Evolutionary conservation across 2,888 invertebrate species (phyloP).

Genomic region (Caenorhabditis sp.): DNA sequence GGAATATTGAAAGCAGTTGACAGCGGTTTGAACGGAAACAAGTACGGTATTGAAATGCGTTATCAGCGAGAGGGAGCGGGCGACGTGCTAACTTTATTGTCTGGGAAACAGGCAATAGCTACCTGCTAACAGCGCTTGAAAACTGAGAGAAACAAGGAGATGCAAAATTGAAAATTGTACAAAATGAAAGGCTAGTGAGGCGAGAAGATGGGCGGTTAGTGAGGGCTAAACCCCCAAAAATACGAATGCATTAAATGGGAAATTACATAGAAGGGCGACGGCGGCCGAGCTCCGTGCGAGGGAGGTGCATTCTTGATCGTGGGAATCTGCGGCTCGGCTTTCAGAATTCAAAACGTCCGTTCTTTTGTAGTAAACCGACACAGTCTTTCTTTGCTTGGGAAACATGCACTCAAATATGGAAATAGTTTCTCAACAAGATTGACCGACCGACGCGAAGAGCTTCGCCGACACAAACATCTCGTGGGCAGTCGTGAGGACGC

Average conservation of each 20-base stretch:
- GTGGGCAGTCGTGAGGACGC: no score
- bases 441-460: no score
- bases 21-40: background rate
- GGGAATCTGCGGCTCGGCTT: constrained; percentile 39
- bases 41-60: constrained; percentile 39
- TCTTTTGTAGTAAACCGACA: constrained; percentile 30
- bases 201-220: constrained; percentile 27
- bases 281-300: constrained; percentile 24
- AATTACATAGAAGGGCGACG: constrained; percentile 18
- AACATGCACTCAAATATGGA: constrained; percentile 15
- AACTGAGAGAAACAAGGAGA: background rate
- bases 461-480: no score
- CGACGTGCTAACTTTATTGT: constrained; percentile 46
- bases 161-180: constrained; percentile 10
- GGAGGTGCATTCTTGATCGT: constrained; percentile 60
- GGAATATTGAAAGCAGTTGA: background rate
- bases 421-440: no score
- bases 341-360: constrained; percentile 20
- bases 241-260: constrained; percentile 48
- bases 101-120: constrained; percentile 53
- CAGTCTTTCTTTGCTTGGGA: constrained; percentile 12
- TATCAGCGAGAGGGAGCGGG: constrained; percentile 33
- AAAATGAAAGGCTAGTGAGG: constrained; percentile 17
- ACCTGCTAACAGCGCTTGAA: constrained; percentile 22
- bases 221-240: constrained; percentile 30